Base-by-base conservation (phyloP, 2,113 vertebrate species). In the Morone saxatilis region DNA sequence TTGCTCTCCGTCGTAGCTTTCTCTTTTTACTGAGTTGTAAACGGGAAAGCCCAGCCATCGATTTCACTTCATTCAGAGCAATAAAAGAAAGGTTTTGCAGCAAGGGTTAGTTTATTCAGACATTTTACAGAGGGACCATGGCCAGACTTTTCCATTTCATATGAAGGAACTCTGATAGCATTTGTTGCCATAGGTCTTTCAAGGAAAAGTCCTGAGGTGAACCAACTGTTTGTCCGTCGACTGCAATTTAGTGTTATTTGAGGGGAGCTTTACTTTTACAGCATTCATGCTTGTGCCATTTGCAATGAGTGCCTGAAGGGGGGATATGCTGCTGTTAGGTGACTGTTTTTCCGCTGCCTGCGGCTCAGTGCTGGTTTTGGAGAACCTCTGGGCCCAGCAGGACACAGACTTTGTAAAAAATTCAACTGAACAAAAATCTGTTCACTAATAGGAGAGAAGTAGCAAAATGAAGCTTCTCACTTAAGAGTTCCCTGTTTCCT, bases 1-100 rank as follows among this genome's bases (percentile, higher is more conserved):
- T 68, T 25, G 47, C 80, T 83, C 76, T 81, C 59, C n/a, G 5
- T 70, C 75, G 43, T 10, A 54, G 71, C 63, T 67, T 78, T 80
- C 41, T 78, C 78, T 74, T 90, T 88, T 86, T 86, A 88, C 76
- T 77, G 78, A 77, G 83, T 54, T 74, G 84, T 89, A 90, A 91
- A 92, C 13, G 9, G 59, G n/a, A 22, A 56, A 62, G 25, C 85
- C 71, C 22, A n/a, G 77, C 78, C 69, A 45, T 74, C 22, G 43
- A 78, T 85, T 75, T 86, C 54, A 41, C 57, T 74, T 62, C 75
- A 71, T 71, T 73, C 69, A 31, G 51, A 36, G 62, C 84, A 62
- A 78, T 80, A 86, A 91, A 90, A 66, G 12, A 2, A 16, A 61
- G 50, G 70, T 7, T 78, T 66, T 69, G 80, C 54, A 31, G 73